Conservation (phyloP, 2,888 invertebrate genomes). For the Hemistola chrysoprasaria region DNA sequence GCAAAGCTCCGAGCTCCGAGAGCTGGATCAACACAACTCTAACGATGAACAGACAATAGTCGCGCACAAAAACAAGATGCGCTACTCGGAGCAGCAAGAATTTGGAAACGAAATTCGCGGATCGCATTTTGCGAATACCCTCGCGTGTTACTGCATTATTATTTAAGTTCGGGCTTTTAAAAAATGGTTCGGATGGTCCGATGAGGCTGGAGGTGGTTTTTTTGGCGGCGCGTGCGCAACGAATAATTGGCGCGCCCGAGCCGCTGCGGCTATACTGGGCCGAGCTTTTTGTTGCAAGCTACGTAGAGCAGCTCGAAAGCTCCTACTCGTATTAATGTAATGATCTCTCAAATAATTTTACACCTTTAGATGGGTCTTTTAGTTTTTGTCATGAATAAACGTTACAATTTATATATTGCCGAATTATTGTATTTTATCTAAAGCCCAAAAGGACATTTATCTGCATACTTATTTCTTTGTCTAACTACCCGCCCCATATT, state of each 20-base stretch:
- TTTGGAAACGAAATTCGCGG: conserved; percentile 77
- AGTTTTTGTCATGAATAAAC: neutral
- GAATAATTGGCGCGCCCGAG: conserved; percentile 67
- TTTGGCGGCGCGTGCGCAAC: conserved; percentile 78
- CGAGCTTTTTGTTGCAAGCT: conserved; percentile 48
- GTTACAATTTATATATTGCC: no score
- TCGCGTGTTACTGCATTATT: conserved; percentile 83
- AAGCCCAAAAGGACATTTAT: no score
- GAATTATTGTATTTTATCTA: no score
- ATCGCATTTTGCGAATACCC: conserved; percentile 79
- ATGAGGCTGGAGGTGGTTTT: conserved; percentile 46
- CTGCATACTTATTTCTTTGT: no score
- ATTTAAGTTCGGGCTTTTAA: conserved; percentile 74
- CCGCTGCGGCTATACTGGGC: conserved; percentile 50
- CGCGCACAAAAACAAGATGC: conserved; percentile 59
- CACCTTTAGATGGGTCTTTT: conserved; percentile 12
- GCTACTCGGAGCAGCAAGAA: conserved; percentile 57
- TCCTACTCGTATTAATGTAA: conserved; percentile 39
- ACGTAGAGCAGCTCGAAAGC: conserved; percentile 40
- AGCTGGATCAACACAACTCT: conserved; percentile 53
- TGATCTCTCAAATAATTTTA: conserved; percentile 14
- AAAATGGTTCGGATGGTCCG: conserved; percentile 69
- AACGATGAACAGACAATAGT: conserved; percentile 70
- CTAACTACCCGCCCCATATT: no score
- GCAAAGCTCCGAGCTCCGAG: conserved; percentile 26